Base-by-base conservation (phyloP, 2,797 vertebrate genomes). In the Fistularia commersonii region DNA sequence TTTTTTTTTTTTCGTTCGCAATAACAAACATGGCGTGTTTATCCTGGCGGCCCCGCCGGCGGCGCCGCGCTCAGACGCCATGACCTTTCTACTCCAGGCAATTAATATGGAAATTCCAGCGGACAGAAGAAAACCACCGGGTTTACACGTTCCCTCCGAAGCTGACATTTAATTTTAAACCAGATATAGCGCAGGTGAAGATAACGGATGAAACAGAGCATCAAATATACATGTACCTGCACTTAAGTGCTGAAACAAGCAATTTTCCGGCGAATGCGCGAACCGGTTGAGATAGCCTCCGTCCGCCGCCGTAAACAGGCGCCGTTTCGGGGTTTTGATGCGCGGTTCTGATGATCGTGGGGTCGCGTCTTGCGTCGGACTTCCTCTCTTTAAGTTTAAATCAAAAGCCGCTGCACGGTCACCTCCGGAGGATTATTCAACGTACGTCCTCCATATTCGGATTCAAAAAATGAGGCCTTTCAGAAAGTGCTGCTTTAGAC, bases 11-110 rank as follows among this genome's bases (percentile, higher is more conserved):
- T 2, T 23, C 23, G 23, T 23, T 23, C 23, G 23, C 54, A 44
- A 35, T 65, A 55, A 6, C 59, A 57, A 1, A 51, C 57, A 14
- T 79, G 69, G 51, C 64, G 76, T 43, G 51, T 65, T 12, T 33
- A 49, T 23, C 48, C 56, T 44, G 50, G 57, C 51, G 77, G 66
- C 50, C 57, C 51, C 7, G n/a, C 31, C 10, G 3, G 56, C 42
- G 71, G 66, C 34, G 49, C 45, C 11, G n/a, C 42, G 12, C 65
- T 69, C 60, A 69, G 41, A 67, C 74, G 42, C 49, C 1, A 5
- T 7, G 31, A 34, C 12, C 32, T 38, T 41, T 49, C 38, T 23
- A 10, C 23, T 23, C 4, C 23, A 36, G 35, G 35, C 35, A 36
- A 45, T 42, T 41, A 7, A 31, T 9, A 11, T 40, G 3, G 32